Evolutionary conservation across 1,140 invertebrate genomes (phyloP), one percentile per base, ranked within the genome.

Genomic region (Battus philenor): DNA sequence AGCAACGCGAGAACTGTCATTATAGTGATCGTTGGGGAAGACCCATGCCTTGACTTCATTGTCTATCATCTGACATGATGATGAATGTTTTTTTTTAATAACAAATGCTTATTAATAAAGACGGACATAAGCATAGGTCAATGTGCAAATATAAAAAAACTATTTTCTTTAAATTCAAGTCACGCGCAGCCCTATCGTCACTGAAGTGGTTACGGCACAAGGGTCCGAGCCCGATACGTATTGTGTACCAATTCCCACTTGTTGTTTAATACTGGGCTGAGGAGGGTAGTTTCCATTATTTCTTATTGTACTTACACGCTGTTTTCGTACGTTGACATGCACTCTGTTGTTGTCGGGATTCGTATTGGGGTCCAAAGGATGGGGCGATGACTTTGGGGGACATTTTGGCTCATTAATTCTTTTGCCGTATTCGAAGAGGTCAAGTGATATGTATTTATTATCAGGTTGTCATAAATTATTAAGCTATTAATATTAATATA

Each of bases 201-300:
- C 10, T 39, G 36, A 39, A 73, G 70, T 72, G 66, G 56, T 51
- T 48, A 47, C 32, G 36, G 8, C 6, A 36, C 49, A 53, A 73
- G 73, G 68, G 73, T 62, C 72, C 64, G 57, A 57, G 68, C 69
- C 76, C 74, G 70, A 79, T 68, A 51, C 67, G 73, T 52, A 80
- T 83, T 83, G 76, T 83, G 49, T 45, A 46, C 34, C 29, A 47
- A 50, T 68, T 59, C 61, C 70, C 74, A 75, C 76, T 80, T 83
- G 74, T 80, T 78, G 76, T 81, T 83, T 76, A 77, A 80, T 73
- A 76, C 65, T 44, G 31, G 10, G 32, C 47, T 22, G 36, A 39
- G 18, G 71, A 62, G 78, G 75, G 72, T 77, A 68, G 71, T 74
- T 81, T 76, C 71, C 68, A 79, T 81, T 81, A 78, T 81, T 75